These are phyloP conservation scores for Drosophila jambulina DNA, from an alignment of 1,140 invertebrate species.

Conservation along the genomic window DNA sequence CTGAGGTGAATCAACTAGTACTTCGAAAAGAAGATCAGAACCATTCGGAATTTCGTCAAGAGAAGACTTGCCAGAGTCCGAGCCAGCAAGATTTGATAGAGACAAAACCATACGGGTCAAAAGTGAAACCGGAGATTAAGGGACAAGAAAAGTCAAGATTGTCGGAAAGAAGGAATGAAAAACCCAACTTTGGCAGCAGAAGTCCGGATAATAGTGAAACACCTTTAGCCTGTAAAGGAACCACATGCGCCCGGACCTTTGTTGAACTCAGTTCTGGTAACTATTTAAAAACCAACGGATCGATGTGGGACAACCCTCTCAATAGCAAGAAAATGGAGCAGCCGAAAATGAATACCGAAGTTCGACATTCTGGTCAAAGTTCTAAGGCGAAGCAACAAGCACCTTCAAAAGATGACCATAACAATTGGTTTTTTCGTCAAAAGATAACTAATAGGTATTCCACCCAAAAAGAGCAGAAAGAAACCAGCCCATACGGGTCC, in stretches of 20 bases:
- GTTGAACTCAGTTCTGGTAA: background rate
- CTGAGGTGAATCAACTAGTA: too few relatives aligned
- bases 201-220: background rate
- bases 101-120: too few relatives aligned
- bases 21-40: too few relatives aligned
- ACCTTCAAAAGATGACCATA: background rate
- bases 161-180: background rate
- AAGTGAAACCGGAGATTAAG: too few relatives aligned
- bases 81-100: too few relatives aligned
- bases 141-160: background rate
- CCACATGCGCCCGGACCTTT: background rate
- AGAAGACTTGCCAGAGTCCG: too few relatives aligned
- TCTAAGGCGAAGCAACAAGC: background rate
- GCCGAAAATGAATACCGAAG: too few relatives aligned
- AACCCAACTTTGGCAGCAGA: background rate
- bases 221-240: background rate
- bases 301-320: background rate
- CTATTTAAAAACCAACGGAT: background rate
- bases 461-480: background rate
- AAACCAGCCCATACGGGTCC: background rate
- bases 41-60: too few relatives aligned
- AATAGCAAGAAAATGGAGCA: background rate
- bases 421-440: background rate
- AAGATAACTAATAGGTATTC: background rate
- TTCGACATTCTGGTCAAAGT: too few relatives aligned